Base-by-base conservation (phyloP, 2,888 invertebrate genomes). In the Portevinia maculata region DNA sequence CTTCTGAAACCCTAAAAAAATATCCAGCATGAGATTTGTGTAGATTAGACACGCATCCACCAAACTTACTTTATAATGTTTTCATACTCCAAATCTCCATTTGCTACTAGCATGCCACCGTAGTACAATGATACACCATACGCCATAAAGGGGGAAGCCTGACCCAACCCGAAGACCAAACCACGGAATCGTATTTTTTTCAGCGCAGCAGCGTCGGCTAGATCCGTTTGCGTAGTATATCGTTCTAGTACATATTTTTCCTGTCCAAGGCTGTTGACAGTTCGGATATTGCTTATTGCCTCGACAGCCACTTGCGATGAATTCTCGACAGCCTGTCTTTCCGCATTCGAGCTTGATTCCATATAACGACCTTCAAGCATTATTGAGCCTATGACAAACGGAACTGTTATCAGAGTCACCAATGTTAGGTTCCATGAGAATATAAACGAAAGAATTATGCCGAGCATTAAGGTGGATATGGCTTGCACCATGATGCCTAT, bases 241-340 rank as follows among this genome's bases (percentile, higher is more conserved):
- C 93, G 92, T 2, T 90, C 84, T 21, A 94, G 85, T 13, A 94
- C 93, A 15, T 92, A 90, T 30, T 91, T 90, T 87, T 95, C 95
- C n/a, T 93, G 92, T 46, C 93, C 93, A 73, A 95, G 91, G 69
- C 94, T 94, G 1, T 93, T 93, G 4, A 95, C 93, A 0, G 95
- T 95, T 41, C 94, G 92, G 28, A 96, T 94, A 86, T 95, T 94
- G 5, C 93, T 91, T 48, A 96, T 95, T 0, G 95, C 95, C 86
- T 96, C 95, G 0, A 95, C 93, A 0, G 95, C 96, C 19, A 95
- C 93, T 55, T 94, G 94, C 0, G 94, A 94, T 0, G 95, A 94
- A 32, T 90, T 91, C 86, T 95, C 94, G 17, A 94, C 92, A 0
- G 94, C 94, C 57, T 90, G 89, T 74, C 94, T 92, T 81, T 95